Base-by-base conservation (phyloP, 2,113 vertebrate genomes). In the Solenodon paradoxus region DNA sequence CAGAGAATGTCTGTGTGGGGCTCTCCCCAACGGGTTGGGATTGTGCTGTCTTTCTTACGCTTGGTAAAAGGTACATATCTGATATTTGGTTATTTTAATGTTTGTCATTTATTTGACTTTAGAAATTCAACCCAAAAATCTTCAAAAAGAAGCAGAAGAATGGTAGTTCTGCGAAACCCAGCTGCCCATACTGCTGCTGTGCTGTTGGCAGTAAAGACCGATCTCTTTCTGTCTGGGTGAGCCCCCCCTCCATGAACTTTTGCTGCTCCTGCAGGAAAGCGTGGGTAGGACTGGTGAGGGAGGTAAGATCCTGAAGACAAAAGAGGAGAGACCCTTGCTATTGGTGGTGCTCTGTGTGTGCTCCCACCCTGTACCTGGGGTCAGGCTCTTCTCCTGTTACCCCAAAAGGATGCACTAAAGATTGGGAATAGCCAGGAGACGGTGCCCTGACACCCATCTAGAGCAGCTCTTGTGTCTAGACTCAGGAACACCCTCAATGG, bases 121-220 rank as follows among this genome's bases (percentile, higher is more conserved):
- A 99, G 99, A 99, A 99, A 98, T 99, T 99, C 98, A 99, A 99
- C 97, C 99, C 99, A 57, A 99, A 99, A 98, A 99, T 99, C 97
- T 99, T 99, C 93, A 99, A 99, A 97, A 99, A 99, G 99, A 99
- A 99, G 95, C 99, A 99, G 96, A 99, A 99, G 97, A 99, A 99
- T 22, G 99, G 99, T 80, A 99, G 99, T 96, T 99, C 99, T n/a
- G 98, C 99, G 0, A 99, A 99, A 90, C 98, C 99, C 15, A 99
- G 99, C 95, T 99, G 99, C 96, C 99, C 99, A 0, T 99, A 99
- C 98, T 99, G 99, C 98, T 99, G 99, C 97, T 99, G 99, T 89
- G 99, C 99, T 0, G 99, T 99, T 0, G 99, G 99, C 79, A 99
- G 99, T 97, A 99, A 99, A 96, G 99, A 99, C 97, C 99, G 99